A percentile compares a stretch with the other conserved stretches of the same genome.
These are phyloP conservation scores for Caenorhabditis remanei DNA, from an alignment of 1,140 invertebrate species.

Conservation along the genomic window DNA sequence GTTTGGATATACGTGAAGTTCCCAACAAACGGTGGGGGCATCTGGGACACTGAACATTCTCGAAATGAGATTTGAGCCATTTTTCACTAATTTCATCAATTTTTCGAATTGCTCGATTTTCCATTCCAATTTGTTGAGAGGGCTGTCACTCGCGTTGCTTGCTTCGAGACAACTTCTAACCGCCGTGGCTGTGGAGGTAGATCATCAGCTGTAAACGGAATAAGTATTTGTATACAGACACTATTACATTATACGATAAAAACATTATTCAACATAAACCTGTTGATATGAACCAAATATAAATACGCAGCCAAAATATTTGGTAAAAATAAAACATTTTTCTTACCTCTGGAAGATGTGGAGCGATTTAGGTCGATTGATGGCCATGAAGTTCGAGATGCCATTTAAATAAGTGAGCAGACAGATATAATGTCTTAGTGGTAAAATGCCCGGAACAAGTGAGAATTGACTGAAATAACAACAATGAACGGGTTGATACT, in stretches of 20 bases:
- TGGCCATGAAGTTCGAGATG: conserved; percentile 27
- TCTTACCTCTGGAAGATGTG: conserved; percentile 16
- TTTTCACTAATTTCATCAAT: conserved; percentile 75
- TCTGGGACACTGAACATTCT: conserved; percentile 66
- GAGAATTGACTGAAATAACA: background rate
- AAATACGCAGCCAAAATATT: no score
- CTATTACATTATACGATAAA: no score
- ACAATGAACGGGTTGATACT: no score
- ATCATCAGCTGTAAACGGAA: conserved; percentile 52
- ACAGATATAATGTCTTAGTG: background rate
- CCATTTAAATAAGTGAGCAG: background rate
- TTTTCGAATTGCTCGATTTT: conserved; percentile 75
- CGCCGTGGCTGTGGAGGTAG: conserved; percentile 45
- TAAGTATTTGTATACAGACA: background rate
- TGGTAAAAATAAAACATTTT: background rate
- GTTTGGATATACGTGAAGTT: conserved; percentile 77
- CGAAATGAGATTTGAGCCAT: conserved; percentile 75
- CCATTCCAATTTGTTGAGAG: conserved; percentile 69
- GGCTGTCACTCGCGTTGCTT: conserved; percentile 69
- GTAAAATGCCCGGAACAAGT: background rate
- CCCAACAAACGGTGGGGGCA: conserved; percentile 74
- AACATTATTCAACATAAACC: no score
- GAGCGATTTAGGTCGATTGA: background rate
- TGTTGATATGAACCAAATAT: no score
- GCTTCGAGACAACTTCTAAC: conserved; percentile 69